Evolutionary conservation across 2,797 vertebrate genomes (phyloP).

Genomic region (Ciconia nigra): DNA sequence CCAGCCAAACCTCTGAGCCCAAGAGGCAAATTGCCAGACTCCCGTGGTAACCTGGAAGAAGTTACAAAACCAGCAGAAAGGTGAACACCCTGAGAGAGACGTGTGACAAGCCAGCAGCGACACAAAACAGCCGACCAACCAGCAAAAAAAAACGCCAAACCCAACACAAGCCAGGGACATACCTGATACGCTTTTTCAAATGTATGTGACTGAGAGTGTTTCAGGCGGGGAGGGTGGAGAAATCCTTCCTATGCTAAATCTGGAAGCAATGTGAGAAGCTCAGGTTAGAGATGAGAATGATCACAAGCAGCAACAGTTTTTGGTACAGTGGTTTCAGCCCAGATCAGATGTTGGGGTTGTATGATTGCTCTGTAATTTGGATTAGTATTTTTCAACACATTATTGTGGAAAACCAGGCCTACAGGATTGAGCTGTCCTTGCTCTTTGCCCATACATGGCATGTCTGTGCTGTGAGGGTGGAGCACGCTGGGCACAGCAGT

Average conservation of each 20-base stretch:
- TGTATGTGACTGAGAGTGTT: background rate
- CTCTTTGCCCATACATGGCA: fast-evolving
- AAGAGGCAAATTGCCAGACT: fast-evolving
- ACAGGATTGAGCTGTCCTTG: background rate
- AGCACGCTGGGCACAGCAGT: background rate
- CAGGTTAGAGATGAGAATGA: background rate
- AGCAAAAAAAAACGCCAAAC: background rate
- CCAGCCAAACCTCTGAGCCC: background rate
- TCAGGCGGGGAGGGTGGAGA: background rate
- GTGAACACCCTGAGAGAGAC: background rate
- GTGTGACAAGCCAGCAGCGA: background rate
- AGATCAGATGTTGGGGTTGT: background rate
- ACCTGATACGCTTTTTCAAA: conserved; percentile 12
- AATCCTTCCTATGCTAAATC: conserved; percentile 10
- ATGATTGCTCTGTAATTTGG: background rate
- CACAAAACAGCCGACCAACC: fast-evolving
- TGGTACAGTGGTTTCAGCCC: background rate
- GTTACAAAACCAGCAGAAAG: background rate
- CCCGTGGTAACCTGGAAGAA: background rate
- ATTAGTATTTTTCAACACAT: background rate
- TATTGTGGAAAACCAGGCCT: background rate
- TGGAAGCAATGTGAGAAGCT: background rate
- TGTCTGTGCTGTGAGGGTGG: background rate
- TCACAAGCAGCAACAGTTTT: background rate
- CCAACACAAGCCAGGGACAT: background rate